Evolutionary conservation across 2,113 vertebrate genomes (phyloP).

Genomic region (Chlamydotis undulata): DNA sequence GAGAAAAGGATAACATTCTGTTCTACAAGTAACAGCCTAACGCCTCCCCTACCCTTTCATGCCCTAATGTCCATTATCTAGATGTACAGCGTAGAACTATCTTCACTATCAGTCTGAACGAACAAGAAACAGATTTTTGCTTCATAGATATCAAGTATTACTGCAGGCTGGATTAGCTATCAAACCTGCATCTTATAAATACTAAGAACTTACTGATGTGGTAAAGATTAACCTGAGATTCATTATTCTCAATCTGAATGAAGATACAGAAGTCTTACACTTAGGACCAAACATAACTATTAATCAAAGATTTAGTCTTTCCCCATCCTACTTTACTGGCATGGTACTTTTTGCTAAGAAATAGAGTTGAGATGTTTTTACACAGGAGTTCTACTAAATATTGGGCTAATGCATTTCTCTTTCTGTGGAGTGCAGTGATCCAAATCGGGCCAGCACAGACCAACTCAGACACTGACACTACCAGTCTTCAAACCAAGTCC

Average conservation of each 20-base stretch:
- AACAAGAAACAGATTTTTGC: neutral
- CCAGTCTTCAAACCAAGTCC: neutral
- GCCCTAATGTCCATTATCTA: neutral
- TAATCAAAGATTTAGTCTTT: neutral
- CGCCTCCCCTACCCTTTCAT: neutral
- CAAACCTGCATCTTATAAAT: neutral
- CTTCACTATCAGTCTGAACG: neutral
- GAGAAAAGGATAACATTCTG: neutral
- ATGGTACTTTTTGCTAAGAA: neutral
- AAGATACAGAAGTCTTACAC: neutral
- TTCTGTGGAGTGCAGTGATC: neutral
- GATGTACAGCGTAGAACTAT: neutral
- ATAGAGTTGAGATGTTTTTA: neutral
- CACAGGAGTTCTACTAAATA: neutral
- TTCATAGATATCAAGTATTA: neutral
- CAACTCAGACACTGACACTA: neutral
- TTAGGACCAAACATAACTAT: neutral
- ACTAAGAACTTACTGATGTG: neutral
- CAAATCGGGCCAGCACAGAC: neutral
- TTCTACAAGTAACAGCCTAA: neutral
- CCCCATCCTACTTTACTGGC: neutral
- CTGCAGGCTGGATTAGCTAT: neutral
- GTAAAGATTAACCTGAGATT: neutral
- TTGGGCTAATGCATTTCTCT: neutral
- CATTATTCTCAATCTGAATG: neutral